Evolutionary conservation across 2,113 vertebrate species (phyloP).

Genomic region (Engystomops pustulosus): DNA sequence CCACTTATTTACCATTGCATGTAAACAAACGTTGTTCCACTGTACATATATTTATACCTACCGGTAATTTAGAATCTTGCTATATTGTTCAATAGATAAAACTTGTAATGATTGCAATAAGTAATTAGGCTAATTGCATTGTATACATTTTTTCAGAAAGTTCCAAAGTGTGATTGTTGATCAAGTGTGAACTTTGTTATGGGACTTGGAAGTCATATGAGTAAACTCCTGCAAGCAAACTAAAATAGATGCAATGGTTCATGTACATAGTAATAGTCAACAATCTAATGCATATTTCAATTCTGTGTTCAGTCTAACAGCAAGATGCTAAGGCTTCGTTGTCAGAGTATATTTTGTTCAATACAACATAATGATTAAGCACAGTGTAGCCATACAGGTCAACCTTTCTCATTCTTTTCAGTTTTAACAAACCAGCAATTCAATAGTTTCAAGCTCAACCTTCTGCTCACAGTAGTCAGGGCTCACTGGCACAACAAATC

Average conservation of each 20-base stretch:
- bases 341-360: not conserved
- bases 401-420: not conserved
- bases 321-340: not conserved
- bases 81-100: too few relatives aligned
- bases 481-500: not conserved
- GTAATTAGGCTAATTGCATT: too few relatives aligned
- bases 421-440: not conserved
- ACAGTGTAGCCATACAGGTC: constrained; percentile 1
- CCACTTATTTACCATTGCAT: too few relatives aligned
- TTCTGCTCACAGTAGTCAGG: not conserved
- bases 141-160: not conserved
- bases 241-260: constrained; percentile 39
- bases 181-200: not conserved
- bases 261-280: constrained; percentile 4
- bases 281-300: constrained; percentile 22
- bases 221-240: constrained; percentile 29
- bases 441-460: not conserved
- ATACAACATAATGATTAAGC: not conserved
- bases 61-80: too few relatives aligned
- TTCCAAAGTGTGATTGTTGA: too few relatives aligned
- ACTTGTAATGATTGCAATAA: too few relatives aligned
- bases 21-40: too few relatives aligned
- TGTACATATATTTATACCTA: too few relatives aligned
- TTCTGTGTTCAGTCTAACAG: not conserved
- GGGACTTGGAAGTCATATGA: constrained; percentile 3